Conservation (phyloP, 2,888 invertebrate species). For the Drosophila atripex region DNA sequence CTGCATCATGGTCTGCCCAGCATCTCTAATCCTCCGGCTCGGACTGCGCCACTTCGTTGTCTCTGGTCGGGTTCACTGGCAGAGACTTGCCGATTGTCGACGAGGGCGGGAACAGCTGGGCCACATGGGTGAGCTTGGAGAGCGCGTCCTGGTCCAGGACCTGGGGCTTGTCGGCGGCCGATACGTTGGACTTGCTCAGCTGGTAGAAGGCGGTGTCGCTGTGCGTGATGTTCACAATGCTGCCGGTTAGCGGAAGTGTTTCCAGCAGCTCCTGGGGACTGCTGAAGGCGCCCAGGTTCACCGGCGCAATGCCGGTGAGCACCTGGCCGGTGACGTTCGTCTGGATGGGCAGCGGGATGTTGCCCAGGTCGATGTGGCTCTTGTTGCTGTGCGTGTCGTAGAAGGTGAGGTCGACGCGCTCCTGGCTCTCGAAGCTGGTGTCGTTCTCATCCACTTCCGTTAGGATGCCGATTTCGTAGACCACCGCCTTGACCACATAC, state of each 20-base stretch:
- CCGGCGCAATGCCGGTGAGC: slow-evolving; percentile 85
- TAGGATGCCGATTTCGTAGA: slow-evolving; percentile 87
- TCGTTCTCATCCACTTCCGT: slow-evolving; percentile 85
- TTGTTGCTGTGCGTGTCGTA: slow-evolving; percentile 85
- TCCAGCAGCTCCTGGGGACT: slow-evolving; percentile 81
- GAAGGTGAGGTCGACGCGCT: slow-evolving; percentile 85
- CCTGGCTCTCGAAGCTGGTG: slow-evolving; percentile 84
- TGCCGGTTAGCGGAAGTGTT: slow-evolving; percentile 83
- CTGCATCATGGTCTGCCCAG: slow-evolving; percentile 49
- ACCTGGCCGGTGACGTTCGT: slow-evolving; percentile 85
- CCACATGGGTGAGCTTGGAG: slow-evolving; percentile 70
- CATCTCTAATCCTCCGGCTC: slow-evolving; percentile 35
- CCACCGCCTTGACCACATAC: slow-evolving; percentile 86
- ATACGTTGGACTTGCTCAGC: slow-evolving; percentile 78
- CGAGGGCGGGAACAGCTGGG: slow-evolving; percentile 67
- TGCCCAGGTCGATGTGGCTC: slow-evolving; percentile 85
- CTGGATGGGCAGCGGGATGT: slow-evolving; percentile 85
- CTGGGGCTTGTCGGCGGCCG: slow-evolving; percentile 71
- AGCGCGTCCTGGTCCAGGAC: slow-evolving; percentile 71
- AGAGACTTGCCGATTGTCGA: slow-evolving; percentile 30
- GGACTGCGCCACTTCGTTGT: slow-evolving; percentile 52
- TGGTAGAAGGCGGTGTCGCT: slow-evolving; percentile 83
- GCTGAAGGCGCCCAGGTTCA: slow-evolving; percentile 84
- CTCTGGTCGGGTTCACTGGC: slow-evolving; percentile 36
- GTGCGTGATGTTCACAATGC: slow-evolving; percentile 83